Percentiles rank a stretch among this genome's conserved stretches.
Evolutionary conservation across 2,113 vertebrate genomes (phyloP).

Genomic region (Cyprinodon brontotheroides): DNA sequence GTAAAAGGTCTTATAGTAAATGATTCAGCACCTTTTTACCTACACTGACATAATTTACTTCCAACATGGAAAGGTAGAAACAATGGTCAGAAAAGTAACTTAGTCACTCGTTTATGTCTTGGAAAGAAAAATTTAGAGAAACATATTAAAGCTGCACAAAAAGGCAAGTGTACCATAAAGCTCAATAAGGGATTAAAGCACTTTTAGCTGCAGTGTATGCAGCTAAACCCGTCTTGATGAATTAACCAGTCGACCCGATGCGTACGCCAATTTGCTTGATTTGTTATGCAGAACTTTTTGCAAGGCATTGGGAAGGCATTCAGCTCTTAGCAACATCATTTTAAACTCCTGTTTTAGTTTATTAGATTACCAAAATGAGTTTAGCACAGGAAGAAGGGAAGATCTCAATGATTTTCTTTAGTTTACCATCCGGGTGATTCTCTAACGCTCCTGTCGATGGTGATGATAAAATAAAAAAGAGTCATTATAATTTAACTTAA

Average conservation of each 20-base stretch:
- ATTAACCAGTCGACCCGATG: slow-evolving; percentile 48
- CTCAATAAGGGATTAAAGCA: slow-evolving; percentile 37
- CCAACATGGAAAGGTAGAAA: not conserved
- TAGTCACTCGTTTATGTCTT: slow-evolving; percentile 2
- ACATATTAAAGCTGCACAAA: not conserved
- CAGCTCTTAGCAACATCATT: not conserved
- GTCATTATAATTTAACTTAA: not conserved
- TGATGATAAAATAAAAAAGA: not conserved
- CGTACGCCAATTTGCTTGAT: slow-evolving; percentile 31
- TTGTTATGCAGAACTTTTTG: slow-evolving; percentile 25
- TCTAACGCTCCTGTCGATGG: not conserved
- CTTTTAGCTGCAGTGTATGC: slow-evolving; percentile 26
- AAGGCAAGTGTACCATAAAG: not conserved
- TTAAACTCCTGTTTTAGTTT: slow-evolving; percentile 18
- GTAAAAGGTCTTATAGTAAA: slow-evolving; percentile 30
- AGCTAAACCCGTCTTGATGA: slow-evolving; percentile 44
- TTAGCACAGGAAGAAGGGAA: not conserved
- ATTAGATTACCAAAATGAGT: not conserved
- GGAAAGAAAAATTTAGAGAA: slow-evolving; percentile 2
- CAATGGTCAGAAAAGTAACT: not conserved
- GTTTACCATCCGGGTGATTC: not conserved
- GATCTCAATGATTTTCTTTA: not conserved
- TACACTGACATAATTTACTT: slow-evolving; percentile 4
- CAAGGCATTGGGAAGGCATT: slow-evolving; percentile 9
- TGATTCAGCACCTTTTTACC: slow-evolving; percentile 11